Percentiles rank a stretch among this genome's conserved stretches.
Evolutionary conservation across 2,888 invertebrate species (phyloP).

Genomic region (Oligia fasciuncula): DNA sequence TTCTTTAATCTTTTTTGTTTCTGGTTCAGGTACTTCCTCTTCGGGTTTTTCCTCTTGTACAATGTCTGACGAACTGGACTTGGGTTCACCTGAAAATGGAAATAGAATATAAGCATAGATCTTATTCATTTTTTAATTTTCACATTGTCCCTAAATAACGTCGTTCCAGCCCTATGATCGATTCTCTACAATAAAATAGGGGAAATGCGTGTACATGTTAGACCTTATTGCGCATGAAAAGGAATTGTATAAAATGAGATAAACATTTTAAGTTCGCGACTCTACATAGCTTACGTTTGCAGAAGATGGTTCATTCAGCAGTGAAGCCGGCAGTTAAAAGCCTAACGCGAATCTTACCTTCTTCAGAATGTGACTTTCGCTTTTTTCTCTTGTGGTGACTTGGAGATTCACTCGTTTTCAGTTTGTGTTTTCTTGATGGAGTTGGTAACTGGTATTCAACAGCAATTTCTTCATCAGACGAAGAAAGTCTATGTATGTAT

Average conservation of each 20-base stretch:
- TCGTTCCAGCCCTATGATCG: not conserved
- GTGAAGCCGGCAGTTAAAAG: not conserved
- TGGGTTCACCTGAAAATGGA: constrained; percentile 77
- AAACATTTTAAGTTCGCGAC: not conserved
- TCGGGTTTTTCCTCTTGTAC: constrained; percentile 67
- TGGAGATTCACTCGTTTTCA: constrained; percentile 82
- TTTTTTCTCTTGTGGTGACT: constrained; percentile 83
- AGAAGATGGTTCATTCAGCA: not conserved
- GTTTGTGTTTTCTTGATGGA: constrained; percentile 85
- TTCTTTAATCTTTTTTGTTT: constrained; percentile 78
- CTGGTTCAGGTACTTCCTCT: constrained; percentile 62
- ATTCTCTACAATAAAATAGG: not conserved
- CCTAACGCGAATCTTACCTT: constrained; percentile 26
- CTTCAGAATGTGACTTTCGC: constrained; percentile 82
- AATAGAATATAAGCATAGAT: constrained; percentile 15
- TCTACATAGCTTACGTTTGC: not conserved
- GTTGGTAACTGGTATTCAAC: constrained; percentile 91
- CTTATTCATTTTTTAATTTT: not conserved
- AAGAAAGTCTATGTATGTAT: constrained; percentile 94
- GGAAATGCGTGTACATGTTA: not conserved
- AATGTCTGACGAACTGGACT: constrained; percentile 78
- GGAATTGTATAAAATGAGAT: not conserved
- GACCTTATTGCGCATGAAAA: not conserved
- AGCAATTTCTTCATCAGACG: constrained; percentile 94
- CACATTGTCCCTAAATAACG: no score